Evolutionary conservation across 1,140 invertebrate genomes (phyloP).

Genomic region (Sminthurides bifidus): DNA sequence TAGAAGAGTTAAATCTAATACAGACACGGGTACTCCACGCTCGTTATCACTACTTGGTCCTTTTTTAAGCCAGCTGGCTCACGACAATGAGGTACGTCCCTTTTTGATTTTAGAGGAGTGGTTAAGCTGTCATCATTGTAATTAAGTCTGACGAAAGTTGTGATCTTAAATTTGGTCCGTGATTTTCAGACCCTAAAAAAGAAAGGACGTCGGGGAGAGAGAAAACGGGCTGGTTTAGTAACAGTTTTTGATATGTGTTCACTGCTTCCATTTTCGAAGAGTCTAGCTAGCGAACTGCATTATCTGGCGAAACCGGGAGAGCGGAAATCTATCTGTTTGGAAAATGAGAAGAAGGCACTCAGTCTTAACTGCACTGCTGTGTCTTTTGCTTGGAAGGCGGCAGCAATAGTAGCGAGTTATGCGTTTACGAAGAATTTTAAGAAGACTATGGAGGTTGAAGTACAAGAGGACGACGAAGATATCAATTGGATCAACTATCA

Average conservation of each 20-base stretch:
- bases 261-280: slow-evolving; percentile 62
- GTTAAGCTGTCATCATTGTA: not conserved
- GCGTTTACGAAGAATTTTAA: not conserved
- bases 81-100: slow-evolving; percentile 21
- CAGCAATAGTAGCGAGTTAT: slow-evolving; percentile 7
- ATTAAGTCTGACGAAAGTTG: not conserved
- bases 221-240: slow-evolving; percentile 44
- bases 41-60: slow-evolving; percentile 62
- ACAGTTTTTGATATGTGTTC: slow-evolving; percentile 66
- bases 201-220: slow-evolving; percentile 17
- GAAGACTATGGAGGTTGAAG: not conserved
- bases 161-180: not conserved
- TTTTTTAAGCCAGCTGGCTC: slow-evolving; percentile 34
- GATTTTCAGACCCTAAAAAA: not conserved
- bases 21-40: slow-evolving; percentile 56
- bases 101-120: not conserved
- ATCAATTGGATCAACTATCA: slow-evolving; percentile 60
- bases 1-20: slow-evolving; percentile 53
- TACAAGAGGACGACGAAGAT: slow-evolving; percentile 37
- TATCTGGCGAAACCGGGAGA: slow-evolving; percentile 32
- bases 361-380: slow-evolving; percentile 10
- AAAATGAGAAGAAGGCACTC: slow-evolving; percentile 13
- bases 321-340: slow-evolving; percentile 12
- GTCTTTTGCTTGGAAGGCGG: slow-evolving; percentile 19
- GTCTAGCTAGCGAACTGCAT: slow-evolving; percentile 66